Evolutionary conservation across 2,113 vertebrate genomes (phyloP), one percentile per base, ranked within the genome.

Genomic region (Dipodomys spectabilis): DNA sequence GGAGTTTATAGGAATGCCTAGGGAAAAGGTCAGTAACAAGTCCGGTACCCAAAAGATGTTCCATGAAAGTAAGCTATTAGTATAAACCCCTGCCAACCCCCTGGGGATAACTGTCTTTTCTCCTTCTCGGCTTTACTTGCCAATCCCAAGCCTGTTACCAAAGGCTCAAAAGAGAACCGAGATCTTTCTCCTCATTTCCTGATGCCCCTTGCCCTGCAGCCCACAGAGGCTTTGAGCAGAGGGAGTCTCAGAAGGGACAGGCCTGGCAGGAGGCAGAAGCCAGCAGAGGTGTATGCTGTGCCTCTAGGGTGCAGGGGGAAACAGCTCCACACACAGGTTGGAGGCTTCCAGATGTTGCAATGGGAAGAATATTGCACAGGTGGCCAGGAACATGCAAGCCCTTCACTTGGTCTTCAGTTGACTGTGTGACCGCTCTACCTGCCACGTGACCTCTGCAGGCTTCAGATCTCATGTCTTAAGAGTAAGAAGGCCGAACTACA

Each of bases 361-460:
- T 45, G 32, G 53, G 39, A 94, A 73, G 6, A 71, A 8, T 45
- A 22, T 30, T 67, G 45, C 71, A 62, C 74, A 20, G 18, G 13
- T 35, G 23, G 2, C 20, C 74, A 73, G 44, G 3, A 64, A 30
- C 67, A 49, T 27, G 2, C 5, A 4, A 30, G 64, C 57, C n/a
- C 27, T 53, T 65, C 4, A 57, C 53, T 57, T 77, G 74, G 62
- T 62, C 35, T 25, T 86, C 45, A 28, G 0, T 68, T 49, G 79
- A 67, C 77, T 94, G 65, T 83, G 32, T 72, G 73, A 30, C 28
- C 28, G 22, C 16, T 44, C 23, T 39, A 68, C 44, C 6, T 45
- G 27, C 90, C 75, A 77, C 86, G 92, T 80, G 92, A 28, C 73
- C 30, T 80, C 73, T 87, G 73, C 87, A 72, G 71, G 32, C 81